Evolutionary conservation across 2,113 vertebrate genomes (phyloP).

Genomic region (Pogona vitticeps): DNA sequence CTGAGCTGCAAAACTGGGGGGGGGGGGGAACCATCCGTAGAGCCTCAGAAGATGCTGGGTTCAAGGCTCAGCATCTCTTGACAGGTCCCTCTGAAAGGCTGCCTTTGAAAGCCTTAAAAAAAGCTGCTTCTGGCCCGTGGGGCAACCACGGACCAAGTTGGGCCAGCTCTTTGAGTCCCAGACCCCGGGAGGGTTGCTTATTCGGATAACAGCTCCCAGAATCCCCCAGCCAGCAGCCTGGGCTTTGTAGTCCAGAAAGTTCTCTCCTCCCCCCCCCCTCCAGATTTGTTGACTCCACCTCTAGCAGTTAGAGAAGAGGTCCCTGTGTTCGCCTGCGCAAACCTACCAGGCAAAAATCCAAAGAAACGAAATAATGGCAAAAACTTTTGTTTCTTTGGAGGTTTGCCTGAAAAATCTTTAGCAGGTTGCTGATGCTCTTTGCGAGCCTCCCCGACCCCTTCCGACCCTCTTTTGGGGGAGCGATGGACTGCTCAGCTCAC

Average conservation of each 20-base stretch:
- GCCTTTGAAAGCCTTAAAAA: neutral
- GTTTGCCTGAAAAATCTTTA: no score
- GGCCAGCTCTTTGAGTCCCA: neutral
- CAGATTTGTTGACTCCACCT: no score
- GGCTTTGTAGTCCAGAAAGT: no score
- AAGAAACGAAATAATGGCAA: no score
- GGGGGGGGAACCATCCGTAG: no score
- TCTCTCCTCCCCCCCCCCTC: no score
- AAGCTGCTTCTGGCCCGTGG: neutral
- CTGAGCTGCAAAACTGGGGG: no score
- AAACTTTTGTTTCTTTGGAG: no score
- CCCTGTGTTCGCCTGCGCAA: no score
- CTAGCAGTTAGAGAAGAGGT: no score
- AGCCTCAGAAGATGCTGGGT: no score
- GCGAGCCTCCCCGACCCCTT: fast-evolving
- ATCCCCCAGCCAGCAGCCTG: neutral
- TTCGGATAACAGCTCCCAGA: neutral
- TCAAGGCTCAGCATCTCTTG: neutral
- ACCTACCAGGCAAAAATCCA: no score
- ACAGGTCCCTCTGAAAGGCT: neutral
- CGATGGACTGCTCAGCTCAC: constrained; percentile 58
- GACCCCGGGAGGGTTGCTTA: neutral
- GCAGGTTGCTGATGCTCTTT: neutral
- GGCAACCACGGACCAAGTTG: neutral
- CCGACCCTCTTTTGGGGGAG: neutral